A percentile compares a stretch with the other conserved stretches of the same genome.
phyloP scores from a whole-genome alignment of 2,113 vertebrate genomes.

The Lagopus muta region DNA sequence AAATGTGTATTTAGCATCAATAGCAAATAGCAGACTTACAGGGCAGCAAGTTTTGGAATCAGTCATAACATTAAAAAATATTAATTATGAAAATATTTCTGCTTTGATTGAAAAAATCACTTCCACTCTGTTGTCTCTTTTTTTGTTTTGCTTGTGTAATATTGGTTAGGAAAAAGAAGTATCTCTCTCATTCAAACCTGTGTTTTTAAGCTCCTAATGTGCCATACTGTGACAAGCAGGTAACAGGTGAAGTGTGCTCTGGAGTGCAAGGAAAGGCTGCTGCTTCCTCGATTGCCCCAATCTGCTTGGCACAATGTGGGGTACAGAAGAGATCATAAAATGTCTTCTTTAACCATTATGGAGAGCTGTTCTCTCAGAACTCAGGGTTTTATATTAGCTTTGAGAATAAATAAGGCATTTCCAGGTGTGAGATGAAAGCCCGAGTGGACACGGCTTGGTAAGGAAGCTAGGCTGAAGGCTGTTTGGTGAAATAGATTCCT shows the following conservation, averaged over 20 bases:
- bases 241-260: background rate
- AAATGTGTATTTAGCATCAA: background rate
- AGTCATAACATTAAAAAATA: background rate
- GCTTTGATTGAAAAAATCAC: slow-evolving; percentile 31
- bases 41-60: background rate
- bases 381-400: background rate
- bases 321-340: background rate
- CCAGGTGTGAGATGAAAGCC: fast-evolving
- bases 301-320: background rate
- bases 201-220: background rate
- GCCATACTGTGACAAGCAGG: background rate
- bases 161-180: slow-evolving; percentile 29
- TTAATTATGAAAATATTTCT: slow-evolving; percentile 3
- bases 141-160: background rate
- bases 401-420: background rate
- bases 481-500: fast-evolving
- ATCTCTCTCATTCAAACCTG: slow-evolving; percentile 17
- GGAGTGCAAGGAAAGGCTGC: background rate
- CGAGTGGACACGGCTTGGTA: background rate
- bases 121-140: background rate
- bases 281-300: fast-evolving
- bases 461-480: background rate
- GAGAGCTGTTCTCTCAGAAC: background rate
- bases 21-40: background rate
- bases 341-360: fast-evolving